Percentiles rank a stretch among this genome's conserved stretches.
Evolutionary conservation across 2,113 vertebrate genomes (phyloP).

Genomic region (Lagopus muta): DNA sequence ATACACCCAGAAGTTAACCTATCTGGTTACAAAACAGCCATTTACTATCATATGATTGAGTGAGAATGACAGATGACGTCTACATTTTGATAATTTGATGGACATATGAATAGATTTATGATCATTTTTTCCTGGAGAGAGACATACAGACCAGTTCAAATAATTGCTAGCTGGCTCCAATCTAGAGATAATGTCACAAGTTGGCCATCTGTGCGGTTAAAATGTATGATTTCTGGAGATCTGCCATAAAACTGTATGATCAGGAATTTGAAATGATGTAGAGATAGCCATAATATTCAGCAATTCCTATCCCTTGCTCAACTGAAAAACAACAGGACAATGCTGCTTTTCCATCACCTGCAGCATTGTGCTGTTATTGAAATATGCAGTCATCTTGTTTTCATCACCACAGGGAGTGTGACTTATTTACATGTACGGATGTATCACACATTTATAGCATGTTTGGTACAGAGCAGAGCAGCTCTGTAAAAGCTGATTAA

Average conservation of each 20-base stretch:
- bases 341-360: neutral
- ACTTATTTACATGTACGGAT: neutral
- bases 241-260: accelerated
- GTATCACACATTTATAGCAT: neutral
- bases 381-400: neutral
- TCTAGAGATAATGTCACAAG: neutral
- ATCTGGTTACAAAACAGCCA: neutral
- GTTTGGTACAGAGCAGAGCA: constrained; percentile 13
- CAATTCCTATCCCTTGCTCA: neutral
- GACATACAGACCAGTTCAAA: neutral
- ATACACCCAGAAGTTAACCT: neutral
- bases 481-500: constrained; percentile 37
- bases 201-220: neutral
- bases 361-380: neutral
- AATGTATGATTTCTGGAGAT: neutral
- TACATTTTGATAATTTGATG: neutral
- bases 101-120: neutral
- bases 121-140: neutral
- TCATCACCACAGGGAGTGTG: neutral
- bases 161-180: neutral
- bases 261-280: neutral
- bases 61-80: neutral
- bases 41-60: neutral
- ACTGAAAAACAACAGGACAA: neutral
- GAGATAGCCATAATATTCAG: neutral